Evolutionary conservation across 2,113 vertebrate species (phyloP).

Genomic region (Calcarius ornatus): DNA sequence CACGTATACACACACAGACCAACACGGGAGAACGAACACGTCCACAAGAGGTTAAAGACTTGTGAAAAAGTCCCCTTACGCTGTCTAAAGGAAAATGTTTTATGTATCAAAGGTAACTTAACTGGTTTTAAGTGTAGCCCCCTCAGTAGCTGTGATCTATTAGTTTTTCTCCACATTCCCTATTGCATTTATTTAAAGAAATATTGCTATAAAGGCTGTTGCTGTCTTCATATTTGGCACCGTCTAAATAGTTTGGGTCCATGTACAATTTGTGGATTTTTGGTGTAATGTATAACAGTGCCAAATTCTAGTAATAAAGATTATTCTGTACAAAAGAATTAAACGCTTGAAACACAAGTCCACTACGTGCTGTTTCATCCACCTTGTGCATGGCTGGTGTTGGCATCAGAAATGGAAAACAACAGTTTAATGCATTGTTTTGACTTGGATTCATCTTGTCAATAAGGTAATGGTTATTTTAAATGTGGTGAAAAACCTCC

Average conservation of each 20-base stretch:
- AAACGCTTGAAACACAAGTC: slow-evolving; percentile 70
- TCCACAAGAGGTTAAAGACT: slow-evolving; percentile 7
- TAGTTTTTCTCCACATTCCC: slow-evolving; percentile 49
- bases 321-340: slow-evolving; percentile 74
- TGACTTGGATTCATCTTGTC: slow-evolving; percentile 1
- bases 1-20: background rate
- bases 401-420: background rate
- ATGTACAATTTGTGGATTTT: slow-evolving; percentile 74
- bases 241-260: slow-evolving; percentile 59
- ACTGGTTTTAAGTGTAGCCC: slow-evolving; percentile 66
- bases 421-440: background rate
- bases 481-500: slow-evolving; percentile 10
- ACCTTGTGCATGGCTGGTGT: background rate
- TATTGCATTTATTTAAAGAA: slow-evolving; percentile 74
- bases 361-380: slow-evolving; percentile 59
- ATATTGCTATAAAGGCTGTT: slow-evolving; percentile 59
- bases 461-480: slow-evolving; percentile 23
- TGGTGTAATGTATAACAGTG: slow-evolving; percentile 74
- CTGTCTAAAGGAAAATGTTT: slow-evolving; percentile 61
- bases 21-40: background rate
- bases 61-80: background rate
- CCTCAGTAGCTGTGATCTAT: slow-evolving; percentile 60
- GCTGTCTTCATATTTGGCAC: slow-evolving; percentile 67
- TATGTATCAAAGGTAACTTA: slow-evolving; percentile 73
- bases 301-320: slow-evolving; percentile 76